Evolutionary conservation across 2,888 invertebrate species (phyloP).

Genomic region (Callyntrura sp.): DNA sequence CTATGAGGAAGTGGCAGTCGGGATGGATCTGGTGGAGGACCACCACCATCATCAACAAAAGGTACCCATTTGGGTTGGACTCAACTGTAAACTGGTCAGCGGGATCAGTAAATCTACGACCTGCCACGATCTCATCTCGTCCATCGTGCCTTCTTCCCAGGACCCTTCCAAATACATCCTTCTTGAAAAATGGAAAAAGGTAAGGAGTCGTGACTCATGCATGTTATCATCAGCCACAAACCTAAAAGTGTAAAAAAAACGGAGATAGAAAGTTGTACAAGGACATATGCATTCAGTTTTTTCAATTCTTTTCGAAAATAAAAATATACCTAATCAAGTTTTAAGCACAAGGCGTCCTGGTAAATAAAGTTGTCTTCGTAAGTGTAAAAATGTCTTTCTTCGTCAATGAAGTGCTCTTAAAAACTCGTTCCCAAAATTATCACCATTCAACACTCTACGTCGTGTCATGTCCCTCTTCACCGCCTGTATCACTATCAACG

Average conservation of each 20-base stretch:
- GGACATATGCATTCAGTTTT: background rate
- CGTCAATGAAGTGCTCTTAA: background rate
- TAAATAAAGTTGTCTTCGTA: too few relatives aligned
- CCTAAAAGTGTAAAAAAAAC: background rate
- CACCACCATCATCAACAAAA: conserved; percentile 78
- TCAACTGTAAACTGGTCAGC: conserved; percentile 81
- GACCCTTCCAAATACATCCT: conserved; percentile 88
- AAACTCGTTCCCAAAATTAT: conserved; percentile 12
- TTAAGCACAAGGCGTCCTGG: too few relatives aligned
- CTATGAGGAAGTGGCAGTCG: conserved; percentile 46
- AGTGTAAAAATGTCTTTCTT: conserved; percentile 8
- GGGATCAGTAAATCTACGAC: conserved; percentile 82
- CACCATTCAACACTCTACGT: background rate
- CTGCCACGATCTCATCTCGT: conserved; percentile 81
- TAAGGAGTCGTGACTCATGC: conserved; percentile 84
- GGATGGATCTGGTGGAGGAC: conserved; percentile 60
- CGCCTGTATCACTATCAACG: background rate
- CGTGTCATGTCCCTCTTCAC: background rate
- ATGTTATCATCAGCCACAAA: too few relatives aligned
- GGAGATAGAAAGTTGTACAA: conserved; percentile 4
- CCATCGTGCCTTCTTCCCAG: conserved; percentile 78
- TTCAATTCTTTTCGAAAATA: too few relatives aligned
- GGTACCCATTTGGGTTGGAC: conserved; percentile 82
- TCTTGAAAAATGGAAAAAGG: conserved; percentile 92
- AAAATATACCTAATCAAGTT: too few relatives aligned